Evolutionary conservation across 2,888 invertebrate species (phyloP).

Genomic region (Calliphora vomitoria): DNA sequence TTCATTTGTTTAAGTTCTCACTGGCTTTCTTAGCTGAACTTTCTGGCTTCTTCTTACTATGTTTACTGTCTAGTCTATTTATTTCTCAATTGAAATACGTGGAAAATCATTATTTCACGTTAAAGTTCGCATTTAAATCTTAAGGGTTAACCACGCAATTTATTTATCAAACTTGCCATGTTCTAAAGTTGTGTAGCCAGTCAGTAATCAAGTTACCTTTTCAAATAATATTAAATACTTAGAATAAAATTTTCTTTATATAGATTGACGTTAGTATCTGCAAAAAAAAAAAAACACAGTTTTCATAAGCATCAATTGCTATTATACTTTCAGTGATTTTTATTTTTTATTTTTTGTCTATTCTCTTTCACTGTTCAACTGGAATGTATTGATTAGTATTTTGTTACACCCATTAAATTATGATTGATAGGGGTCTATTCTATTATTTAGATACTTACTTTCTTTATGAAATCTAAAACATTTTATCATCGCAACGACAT

Average conservation of each 20-base stretch:
- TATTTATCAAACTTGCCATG: no score
- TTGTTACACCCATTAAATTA: background rate
- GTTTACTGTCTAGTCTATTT: no score
- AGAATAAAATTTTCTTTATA: background rate
- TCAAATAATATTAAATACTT: background rate
- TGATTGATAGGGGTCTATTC: constrained; percentile 34
- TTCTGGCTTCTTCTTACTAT: no score
- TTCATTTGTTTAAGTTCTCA: no score
- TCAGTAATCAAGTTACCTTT: background rate
- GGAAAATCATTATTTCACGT: no score
- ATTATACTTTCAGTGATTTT: background rate
- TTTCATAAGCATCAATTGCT: background rate
- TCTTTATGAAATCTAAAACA: background rate
- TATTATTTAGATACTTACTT: background rate
- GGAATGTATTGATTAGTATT: background rate
- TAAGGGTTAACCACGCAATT: no score
- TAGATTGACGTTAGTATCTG: background rate
- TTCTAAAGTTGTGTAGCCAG: background rate
- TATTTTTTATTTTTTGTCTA: background rate
- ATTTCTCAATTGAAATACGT: no score
- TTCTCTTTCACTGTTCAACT: background rate
- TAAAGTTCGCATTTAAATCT: no score
- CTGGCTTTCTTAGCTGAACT: no score
- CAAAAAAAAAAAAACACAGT: background rate
- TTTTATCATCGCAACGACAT: background rate